Base-by-base conservation (phyloP, 1,140 invertebrate genomes). In the Geopemphigus sp. region DNA sequence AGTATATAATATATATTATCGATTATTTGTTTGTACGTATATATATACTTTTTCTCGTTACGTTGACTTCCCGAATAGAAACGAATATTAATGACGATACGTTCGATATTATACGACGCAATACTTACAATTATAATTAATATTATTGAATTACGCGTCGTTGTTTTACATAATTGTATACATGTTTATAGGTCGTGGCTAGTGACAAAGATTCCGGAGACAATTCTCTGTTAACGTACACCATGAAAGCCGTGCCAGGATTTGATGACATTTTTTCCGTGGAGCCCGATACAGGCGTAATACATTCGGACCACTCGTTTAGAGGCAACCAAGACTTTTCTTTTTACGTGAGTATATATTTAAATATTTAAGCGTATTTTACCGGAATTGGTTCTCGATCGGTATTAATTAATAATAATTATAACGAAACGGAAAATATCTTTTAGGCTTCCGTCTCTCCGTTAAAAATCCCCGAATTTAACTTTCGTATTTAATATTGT, bases 161-260 rank as follows among this genome's bases (percentile, higher is more conserved):
- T 39, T 39, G 3, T 39, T 32, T 73, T 81, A 12, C 81, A 59
- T 45, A 5, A 15, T 39, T 64, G 15, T 61, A 19, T 47, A 26
- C 24, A 4, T 29, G 1, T 56, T 1, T 53, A 15, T 29, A 97
- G 93, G 93, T 96, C 68, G 87, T 93, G 53, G 95, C 95, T 5
- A 90, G 91, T 72, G 95, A 98, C 85, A 87, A 89, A 83, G 96
- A 98, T 85, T 87, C 88, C 72, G 94, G 92, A 4, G 88, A 88
- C 64, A 97, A 96, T 87, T 93, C 92, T 50, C 89, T 91, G 74
- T 88, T 97, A 78, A 88, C 89, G 45, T 95, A 95, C 86, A 90
- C 89, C 81, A 91, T 95, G n/a, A 93, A 93, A 84, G 90, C 89
- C 39, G 90, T 90, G 5, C 89, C 90, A 80, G 90, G 89, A 73